Conservation (phyloP, 2,888 invertebrate genomes). For the Caenorhabditis imperialis region DNA sequence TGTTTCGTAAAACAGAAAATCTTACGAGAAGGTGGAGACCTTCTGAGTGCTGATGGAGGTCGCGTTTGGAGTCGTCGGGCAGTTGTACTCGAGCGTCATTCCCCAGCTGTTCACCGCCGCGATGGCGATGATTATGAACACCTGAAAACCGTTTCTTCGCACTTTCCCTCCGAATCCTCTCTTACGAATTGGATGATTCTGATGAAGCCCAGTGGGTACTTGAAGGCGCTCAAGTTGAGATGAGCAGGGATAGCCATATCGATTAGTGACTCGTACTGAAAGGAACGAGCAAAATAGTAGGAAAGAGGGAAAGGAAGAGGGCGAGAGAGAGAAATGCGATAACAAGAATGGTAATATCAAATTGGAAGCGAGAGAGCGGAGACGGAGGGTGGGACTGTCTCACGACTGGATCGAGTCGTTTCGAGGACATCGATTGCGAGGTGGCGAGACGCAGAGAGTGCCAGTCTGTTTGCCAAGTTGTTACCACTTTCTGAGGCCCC, state of each 20-base stretch:
- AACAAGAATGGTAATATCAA: too few species aligned
- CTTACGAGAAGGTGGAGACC: conserved; percentile 55
- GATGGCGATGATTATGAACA: conserved; percentile 74
- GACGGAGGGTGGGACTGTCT: conserved; percentile 20
- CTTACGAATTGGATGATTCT: conserved; percentile 73
- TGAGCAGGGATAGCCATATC: conserved; percentile 27
- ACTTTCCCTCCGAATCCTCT: not conserved
- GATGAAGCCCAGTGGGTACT: conserved; percentile 77
- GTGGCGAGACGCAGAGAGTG: conserved; percentile 38
- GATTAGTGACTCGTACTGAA: too few species aligned
- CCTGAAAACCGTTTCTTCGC: conserved; percentile 45
- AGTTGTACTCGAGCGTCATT: conserved; percentile 59
- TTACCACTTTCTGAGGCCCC: conserved; percentile 14
- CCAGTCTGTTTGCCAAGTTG: conserved; percentile 42
- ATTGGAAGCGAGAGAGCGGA: too few species aligned
- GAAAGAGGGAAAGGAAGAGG: conserved; percentile 19
- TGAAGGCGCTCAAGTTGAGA: conserved; percentile 62
- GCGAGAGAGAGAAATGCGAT: conserved; percentile 18
- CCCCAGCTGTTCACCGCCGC: conserved; percentile 72
- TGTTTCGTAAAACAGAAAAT: too few species aligned
- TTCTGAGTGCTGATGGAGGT: conserved; percentile 3
- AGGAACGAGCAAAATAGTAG: too few species aligned
- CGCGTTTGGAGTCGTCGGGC: conserved; percentile 25
- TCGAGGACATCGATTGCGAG: conserved; percentile 41
- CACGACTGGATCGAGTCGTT: conserved; percentile 34